phyloP scores from a whole-genome alignment of 2,888 invertebrate genomes.

The Stenurella melanura region DNA sequence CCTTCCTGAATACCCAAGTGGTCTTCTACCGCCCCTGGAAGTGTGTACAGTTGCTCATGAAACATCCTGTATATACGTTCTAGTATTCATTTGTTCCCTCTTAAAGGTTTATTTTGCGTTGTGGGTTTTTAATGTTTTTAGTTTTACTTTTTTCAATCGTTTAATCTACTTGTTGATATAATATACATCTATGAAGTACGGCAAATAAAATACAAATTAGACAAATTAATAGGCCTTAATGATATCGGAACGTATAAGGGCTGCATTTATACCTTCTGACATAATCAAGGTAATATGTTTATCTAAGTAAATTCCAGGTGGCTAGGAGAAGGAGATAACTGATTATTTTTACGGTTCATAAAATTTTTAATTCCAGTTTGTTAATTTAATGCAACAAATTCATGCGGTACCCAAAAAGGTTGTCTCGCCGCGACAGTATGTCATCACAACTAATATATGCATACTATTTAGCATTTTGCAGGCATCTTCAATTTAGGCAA shows the following conservation, averaged over 20 bases:
- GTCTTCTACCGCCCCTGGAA: too few relatives aligned
- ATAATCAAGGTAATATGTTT: not conserved
- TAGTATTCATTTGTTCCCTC: too few relatives aligned
- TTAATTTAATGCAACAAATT: not conserved
- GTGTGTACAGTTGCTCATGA: too few relatives aligned
- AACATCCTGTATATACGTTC: too few relatives aligned
- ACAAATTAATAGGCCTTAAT: too few relatives aligned
- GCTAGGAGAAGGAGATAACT: not conserved
- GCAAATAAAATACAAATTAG: not conserved
- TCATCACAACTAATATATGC: not conserved
- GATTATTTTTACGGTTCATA: not conserved
- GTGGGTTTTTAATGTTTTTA: too few relatives aligned
- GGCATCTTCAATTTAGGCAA: not conserved
- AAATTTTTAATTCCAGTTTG: not conserved
- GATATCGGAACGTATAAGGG: too few relatives aligned
- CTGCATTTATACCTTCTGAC: not conserved
- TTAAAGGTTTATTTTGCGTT: too few relatives aligned
- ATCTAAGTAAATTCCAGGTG: not conserved
- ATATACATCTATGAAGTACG: not conserved
- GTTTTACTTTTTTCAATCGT: too few relatives aligned
- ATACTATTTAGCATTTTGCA: not conserved
- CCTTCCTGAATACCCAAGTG: too few relatives aligned
- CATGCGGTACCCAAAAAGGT: not conserved
- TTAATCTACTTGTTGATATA: too few relatives aligned
- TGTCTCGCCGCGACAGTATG: not conserved